Conservation (phyloP, 1,140 invertebrate species). For the Oppia nitens region DNA sequence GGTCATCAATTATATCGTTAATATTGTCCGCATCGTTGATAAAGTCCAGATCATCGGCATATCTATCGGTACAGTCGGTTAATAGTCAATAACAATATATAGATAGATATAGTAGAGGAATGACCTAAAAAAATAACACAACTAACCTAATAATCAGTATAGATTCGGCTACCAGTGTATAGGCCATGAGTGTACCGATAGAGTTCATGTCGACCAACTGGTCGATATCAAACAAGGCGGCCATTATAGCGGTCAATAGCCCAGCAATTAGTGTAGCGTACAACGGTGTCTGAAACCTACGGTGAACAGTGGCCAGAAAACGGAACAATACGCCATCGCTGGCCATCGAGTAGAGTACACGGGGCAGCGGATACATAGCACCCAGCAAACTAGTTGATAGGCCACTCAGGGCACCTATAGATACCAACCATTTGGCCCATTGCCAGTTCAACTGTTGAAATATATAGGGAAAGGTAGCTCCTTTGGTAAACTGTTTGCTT, state of each 20-base stretch:
- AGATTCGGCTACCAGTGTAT: slow-evolving; percentile 73
- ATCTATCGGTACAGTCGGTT: no score
- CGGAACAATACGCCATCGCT: slow-evolving; percentile 76
- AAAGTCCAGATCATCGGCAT: not conserved
- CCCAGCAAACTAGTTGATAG: slow-evolving; percentile 68
- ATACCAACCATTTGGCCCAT: slow-evolving; percentile 53
- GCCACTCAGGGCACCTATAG: slow-evolving; percentile 54
- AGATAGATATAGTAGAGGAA: no score
- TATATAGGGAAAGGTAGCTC: slow-evolving; percentile 53
- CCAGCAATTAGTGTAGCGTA: slow-evolving; percentile 65
- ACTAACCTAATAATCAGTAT: slow-evolving; percentile 59
- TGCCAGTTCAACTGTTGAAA: slow-evolving; percentile 50
- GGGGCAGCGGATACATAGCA: slow-evolving; percentile 90
- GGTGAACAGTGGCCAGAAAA: slow-evolving; percentile 29
- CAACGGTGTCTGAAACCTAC: slow-evolving; percentile 58
- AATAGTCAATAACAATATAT: no score
- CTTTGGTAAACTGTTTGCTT: not conserved
- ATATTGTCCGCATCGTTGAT: not conserved
- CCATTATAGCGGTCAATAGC: slow-evolving; percentile 52
- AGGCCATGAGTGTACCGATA: slow-evolving; percentile 62
- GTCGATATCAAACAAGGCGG: slow-evolving; percentile 64
- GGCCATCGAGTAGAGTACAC: slow-evolving; percentile 87
- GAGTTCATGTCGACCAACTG: slow-evolving; percentile 89
- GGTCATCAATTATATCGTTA: not conserved
- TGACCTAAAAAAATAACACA: not conserved